Evolutionary conservation across 2,888 invertebrate genomes (phyloP).

Genomic region (Drymonia ruficornis): DNA sequence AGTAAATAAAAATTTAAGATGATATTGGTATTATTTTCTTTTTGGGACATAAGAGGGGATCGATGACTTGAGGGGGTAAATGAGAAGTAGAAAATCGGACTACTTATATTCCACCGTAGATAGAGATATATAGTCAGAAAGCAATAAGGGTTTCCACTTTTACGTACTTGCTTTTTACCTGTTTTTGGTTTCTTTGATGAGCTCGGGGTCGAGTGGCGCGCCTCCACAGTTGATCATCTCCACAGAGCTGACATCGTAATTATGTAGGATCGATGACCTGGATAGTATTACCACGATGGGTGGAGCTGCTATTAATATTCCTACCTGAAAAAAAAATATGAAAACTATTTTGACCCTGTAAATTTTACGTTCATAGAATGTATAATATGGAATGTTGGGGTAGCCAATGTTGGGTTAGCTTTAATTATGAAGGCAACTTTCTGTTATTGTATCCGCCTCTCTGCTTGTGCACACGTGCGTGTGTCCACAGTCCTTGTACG

Average conservation of each 20-base stretch:
- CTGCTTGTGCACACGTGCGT: conserved; percentile 1
- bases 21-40: no score
- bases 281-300: conserved; percentile 56
- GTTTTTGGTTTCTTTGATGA: conserved; percentile 47
- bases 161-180: conserved; percentile 38
- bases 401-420: not conserved
- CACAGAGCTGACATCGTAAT: conserved; percentile 60
- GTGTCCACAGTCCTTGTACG: not conserved
- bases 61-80: no score
- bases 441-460: not conserved
- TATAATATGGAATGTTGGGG: not conserved
- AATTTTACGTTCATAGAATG: no score
- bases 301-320: conserved; percentile 51
- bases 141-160: no score
- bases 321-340: conserved; percentile 40
- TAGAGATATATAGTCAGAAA: no score
- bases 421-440: conserved; percentile 1
- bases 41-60: no score
- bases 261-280: conserved; percentile 53
- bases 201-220: conserved; percentile 52
- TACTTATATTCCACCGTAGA: no score
- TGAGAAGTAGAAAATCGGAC: no score
- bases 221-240: conserved; percentile 58
- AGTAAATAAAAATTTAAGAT: no score
- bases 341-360: no score